Evolutionary conservation across 2,888 invertebrate species (phyloP), one percentile per base, ranked within the genome.

Genomic region (Tromatobia lineatoria): DNA sequence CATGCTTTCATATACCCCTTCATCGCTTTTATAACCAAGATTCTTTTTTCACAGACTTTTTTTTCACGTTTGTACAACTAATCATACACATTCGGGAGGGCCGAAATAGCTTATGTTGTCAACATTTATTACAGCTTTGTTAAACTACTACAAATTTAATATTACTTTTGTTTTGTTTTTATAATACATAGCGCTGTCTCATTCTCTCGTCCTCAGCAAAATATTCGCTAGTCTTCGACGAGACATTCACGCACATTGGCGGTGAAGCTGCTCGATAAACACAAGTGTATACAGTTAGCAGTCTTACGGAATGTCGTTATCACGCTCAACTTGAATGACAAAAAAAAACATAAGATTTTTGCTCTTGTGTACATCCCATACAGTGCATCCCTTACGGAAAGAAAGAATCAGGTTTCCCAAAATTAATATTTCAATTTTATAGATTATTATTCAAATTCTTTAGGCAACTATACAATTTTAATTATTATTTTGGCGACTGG

Each of bases 81-180:
- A 38, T 59, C 61, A 61, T 61, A 76, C 82, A 76, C 66, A 38
- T 71, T 76, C 61, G 75, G 67, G 20, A 47, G n/a, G 42, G 66
- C 34, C 42, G 71, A 64, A 52, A 45, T 42, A 57, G 57, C 50
- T 64, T 67, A 42, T 64, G 50, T 80, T 45, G 42, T 77, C 61
- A 66, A 77, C 81, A 70, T 64, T 84, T 61, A 66, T 74, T 77
- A 82, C 78, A 82, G 78, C 78, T 78, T 82, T 69, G 25, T 64
- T 67, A 42, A 82, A 67, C 73, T 78, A 82, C 64, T 23, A 25
- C 45, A 23, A 20, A 4, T 69, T 45, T 34, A 18, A 18, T 42
- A 38, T 54, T 54, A 34, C 15, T 73, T 45, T 45, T 71, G 20
- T 78, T 18, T 47, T 18, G 47, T 34, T 50, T 64, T 61, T 70